These are phyloP conservation scores for Gymnoscopelus braueri DNA, from an alignment of 2,797 vertebrate species.

Conservation along the genomic window DNA sequence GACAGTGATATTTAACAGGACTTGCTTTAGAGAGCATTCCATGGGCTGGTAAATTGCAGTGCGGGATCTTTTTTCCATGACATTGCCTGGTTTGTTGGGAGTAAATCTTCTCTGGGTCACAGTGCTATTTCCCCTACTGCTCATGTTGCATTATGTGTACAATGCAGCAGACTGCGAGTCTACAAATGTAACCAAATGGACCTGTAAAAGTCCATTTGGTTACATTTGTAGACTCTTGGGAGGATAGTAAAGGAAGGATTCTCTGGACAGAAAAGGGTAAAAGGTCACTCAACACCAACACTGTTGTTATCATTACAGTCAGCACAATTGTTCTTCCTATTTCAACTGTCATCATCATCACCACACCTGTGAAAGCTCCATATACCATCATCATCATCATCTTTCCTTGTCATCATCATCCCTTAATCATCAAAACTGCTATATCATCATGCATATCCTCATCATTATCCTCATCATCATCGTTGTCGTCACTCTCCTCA, in stretches of 20 bases:
- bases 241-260: too few species aligned
- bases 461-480: conserved; percentile 24
- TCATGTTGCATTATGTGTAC: not conserved
- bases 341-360: not conserved
- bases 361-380: too few species aligned
- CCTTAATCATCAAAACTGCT: too few species aligned
- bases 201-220: too few species aligned
- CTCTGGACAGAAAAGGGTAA: too few species aligned
- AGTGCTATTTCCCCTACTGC: conserved; percentile 5
- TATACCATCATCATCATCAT: conserved; percentile 3
- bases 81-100: conserved; percentile 29
- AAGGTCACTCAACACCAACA: not conserved
- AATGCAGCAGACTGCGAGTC: too few species aligned
- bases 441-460: conserved; percentile 17
- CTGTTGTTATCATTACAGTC: not conserved
- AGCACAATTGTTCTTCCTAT: not conserved
- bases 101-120: conserved; percentile 22
- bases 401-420: not conserved
- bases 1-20: conserved; percentile 25
- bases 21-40: conserved; percentile 41
- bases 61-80: conserved; percentile 42
- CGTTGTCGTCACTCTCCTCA: conserved; percentile 9
- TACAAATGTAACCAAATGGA: not conserved
- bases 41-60: conserved; percentile 40
- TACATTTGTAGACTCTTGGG: too few species aligned